Conservation (phyloP, 2,113 vertebrate genomes). For the Struthidea cinerea region DNA sequence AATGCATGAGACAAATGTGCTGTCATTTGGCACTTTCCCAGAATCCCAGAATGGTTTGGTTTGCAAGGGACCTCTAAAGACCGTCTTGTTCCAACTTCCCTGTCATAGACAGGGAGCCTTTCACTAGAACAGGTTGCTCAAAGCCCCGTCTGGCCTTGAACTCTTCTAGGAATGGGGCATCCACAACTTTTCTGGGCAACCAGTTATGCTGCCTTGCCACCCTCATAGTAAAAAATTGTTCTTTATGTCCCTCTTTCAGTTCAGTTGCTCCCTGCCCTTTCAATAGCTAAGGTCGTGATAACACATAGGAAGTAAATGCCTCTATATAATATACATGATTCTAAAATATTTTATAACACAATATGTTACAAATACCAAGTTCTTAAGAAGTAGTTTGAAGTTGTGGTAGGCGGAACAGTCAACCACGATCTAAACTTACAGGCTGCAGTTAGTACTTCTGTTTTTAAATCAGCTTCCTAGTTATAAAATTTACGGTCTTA, state of each 20-base stretch:
- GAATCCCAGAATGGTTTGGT: neutral
- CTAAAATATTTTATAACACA: neutral
- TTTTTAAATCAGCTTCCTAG: neutral
- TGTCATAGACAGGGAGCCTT: neutral
- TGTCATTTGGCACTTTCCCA: neutral
- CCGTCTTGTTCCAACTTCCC: neutral
- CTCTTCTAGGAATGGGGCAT: neutral
- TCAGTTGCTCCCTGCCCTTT: neutral
- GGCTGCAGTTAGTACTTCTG: neutral
- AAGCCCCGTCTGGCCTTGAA: neutral
- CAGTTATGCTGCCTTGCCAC: neutral
- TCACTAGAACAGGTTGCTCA: neutral
- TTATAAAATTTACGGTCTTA: neutral
- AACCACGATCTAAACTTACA: neutral
- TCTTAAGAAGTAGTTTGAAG: neutral
- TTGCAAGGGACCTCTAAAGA: neutral
- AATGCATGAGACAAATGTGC: accelerated
- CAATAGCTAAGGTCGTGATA: neutral
- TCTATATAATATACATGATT: neutral
- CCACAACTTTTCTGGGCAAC: neutral
- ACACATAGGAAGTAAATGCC: neutral
- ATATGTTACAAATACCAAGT: neutral
- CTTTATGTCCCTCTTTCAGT: neutral
- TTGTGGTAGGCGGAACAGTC: neutral
- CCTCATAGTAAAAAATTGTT: accelerated